Evolutionary conservation across 2,888 invertebrate genomes (phyloP).

Genomic region (Eupithecia tripunctaria): DNA sequence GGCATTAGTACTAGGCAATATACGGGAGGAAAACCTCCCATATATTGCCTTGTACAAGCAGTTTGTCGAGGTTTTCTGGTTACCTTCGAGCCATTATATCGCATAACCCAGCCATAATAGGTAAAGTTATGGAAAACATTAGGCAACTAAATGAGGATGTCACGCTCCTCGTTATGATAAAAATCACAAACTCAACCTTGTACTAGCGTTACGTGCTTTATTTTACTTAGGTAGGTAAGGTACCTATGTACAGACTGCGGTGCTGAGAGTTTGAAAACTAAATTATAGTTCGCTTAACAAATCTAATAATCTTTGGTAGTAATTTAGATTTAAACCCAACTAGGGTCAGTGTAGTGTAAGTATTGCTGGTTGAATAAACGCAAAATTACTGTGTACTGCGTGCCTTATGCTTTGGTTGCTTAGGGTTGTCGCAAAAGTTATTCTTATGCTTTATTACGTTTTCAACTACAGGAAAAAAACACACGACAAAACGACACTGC

Average conservation of each 20-base stretch:
- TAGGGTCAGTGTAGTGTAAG: constrained; percentile 41
- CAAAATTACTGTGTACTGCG: constrained; percentile 8
- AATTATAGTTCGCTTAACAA: constrained; percentile 46
- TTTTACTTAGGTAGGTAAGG: background rate
- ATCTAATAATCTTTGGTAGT: constrained; percentile 48
- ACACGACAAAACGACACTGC: too few species aligned
- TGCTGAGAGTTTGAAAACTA: constrained; percentile 33
- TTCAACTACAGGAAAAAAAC: too few species aligned
- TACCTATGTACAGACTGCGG: background rate
- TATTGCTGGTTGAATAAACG: constrained; percentile 31
- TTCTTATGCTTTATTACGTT: too few species aligned
- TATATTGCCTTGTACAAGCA: too few species aligned
- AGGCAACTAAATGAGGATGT: background rate
- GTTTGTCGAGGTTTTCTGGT: too few species aligned
- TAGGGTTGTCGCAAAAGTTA: too few species aligned
- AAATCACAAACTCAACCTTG: constrained; percentile 7
- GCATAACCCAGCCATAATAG: background rate
- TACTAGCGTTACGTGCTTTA: background rate
- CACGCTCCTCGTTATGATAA: background rate
- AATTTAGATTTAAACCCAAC: constrained; percentile 47
- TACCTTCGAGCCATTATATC: background rate
- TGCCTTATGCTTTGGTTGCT: background rate
- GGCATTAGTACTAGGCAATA: too few species aligned
- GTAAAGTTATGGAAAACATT: background rate
- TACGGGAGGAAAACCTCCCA: too few species aligned